Evolutionary conservation across 30 jellyfish, hydroid and myxozoan genomes (phyloP).

Genomic region (Aurelia aurita): DNA sequence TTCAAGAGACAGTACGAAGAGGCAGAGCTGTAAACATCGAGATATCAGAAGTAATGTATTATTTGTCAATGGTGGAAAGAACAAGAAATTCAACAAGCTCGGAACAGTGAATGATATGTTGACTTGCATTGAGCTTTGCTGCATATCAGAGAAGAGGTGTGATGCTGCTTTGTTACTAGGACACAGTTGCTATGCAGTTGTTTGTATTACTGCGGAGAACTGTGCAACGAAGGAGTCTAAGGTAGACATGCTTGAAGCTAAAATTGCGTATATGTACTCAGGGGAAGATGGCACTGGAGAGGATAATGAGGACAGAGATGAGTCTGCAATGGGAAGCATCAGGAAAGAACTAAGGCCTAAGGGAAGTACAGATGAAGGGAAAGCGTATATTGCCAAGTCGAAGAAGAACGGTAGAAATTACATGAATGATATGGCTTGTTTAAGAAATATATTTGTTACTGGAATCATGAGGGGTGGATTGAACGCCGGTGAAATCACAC

Average conservation of each 20-base stretch:
- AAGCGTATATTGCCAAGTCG: not conserved
- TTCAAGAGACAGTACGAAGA: slow-evolving; percentile 12
- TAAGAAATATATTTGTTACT: slow-evolving; percentile 32
- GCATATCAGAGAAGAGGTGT: slow-evolving; percentile 68
- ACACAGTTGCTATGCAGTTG: slow-evolving; percentile 69
- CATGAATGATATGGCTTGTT: slow-evolving; percentile 12
- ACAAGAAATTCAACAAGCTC: slow-evolving; percentile 54
- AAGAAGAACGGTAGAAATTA: not conserved
- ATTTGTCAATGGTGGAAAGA: slow-evolving; percentile 61
- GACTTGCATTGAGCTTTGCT: slow-evolving; percentile 78
- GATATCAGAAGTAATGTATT: slow-evolving; percentile 28
- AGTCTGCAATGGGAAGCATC: not conserved
- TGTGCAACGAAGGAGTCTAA: slow-evolving; percentile 20
- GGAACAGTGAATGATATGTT: slow-evolving; percentile 46
- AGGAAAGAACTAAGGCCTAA: not conserved
- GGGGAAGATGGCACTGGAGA: not conserved
- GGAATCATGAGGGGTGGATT: slow-evolving; percentile 80
- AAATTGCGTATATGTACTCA: slow-evolving; percentile 23
- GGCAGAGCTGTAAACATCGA: slow-evolving; percentile 56
- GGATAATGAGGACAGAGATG: no score
- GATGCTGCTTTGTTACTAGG: slow-evolving; percentile 82
- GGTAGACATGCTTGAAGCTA: slow-evolving; percentile 12
- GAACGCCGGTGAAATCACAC: slow-evolving; percentile 73
- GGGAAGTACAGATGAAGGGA: not conserved
- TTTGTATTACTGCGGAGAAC: slow-evolving; percentile 46